These are phyloP conservation scores for Musca domestica DNA, from an alignment of 1,140 invertebrate genomes.

Conservation along the genomic window DNA sequence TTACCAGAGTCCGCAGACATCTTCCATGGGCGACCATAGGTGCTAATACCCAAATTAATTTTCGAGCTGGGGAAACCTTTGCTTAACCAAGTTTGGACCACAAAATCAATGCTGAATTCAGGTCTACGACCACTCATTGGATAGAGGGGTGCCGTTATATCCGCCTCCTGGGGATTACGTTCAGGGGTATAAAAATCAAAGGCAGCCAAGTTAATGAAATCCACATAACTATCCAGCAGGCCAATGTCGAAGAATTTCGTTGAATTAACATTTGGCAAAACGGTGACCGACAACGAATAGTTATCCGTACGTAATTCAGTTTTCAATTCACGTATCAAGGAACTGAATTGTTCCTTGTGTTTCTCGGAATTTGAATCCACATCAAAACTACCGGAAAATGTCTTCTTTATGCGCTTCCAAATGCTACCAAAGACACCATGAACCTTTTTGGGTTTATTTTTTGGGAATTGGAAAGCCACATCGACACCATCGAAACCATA, in stretches of 20 bases:
- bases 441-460: constrained; percentile 74
- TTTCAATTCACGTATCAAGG: constrained; percentile 71
- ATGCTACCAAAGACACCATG: constrained; percentile 65
- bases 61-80: constrained; percentile 70
- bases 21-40: constrained; percentile 81
- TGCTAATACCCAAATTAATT: constrained; percentile 78
- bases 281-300: constrained; percentile 65
- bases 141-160: constrained; percentile 70
- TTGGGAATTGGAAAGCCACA: constrained; percentile 83
- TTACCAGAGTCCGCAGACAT: constrained; percentile 69
- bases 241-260: constrained; percentile 40
- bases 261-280: constrained; percentile 75
- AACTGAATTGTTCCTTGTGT: constrained; percentile 73
- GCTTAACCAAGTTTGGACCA: constrained; percentile 63
- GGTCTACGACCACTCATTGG: constrained; percentile 62
- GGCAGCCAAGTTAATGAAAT: constrained; percentile 74
- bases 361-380: constrained; percentile 73
- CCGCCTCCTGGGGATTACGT: constrained; percentile 71
- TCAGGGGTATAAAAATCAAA: constrained; percentile 77
- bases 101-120: constrained; percentile 65
- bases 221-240: constrained; percentile 53
- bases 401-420: constrained; percentile 74
- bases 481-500: constrained; percentile 82
- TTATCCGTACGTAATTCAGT: constrained; percentile 64
- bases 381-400: constrained; percentile 64